Percentiles rank a stretch among this genome's conserved stretches.
phyloP scores from a whole-genome alignment of 2,888 invertebrate species.

The Nephrotoma appendiculata region DNA sequence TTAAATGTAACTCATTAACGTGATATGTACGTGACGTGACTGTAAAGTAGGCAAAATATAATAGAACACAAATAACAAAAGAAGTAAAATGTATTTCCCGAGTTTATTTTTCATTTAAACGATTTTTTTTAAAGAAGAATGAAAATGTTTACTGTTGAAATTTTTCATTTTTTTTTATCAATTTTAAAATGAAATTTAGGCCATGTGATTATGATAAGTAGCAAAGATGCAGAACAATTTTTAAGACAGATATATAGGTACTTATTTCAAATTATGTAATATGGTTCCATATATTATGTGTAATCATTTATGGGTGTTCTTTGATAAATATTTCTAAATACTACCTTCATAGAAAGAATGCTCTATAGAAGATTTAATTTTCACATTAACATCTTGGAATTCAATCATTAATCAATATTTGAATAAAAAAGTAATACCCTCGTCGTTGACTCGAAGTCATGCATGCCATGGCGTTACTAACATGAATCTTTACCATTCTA shows the following conservation, averaged over 20 bases:
- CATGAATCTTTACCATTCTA: too few relatives aligned
- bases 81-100: background rate
- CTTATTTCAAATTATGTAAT: background rate
- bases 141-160: background rate
- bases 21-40: background rate
- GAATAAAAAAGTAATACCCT: too few relatives aligned
- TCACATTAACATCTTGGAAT: too few relatives aligned
- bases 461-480: too few relatives aligned
- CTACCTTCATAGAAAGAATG: too few relatives aligned
- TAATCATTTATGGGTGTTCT: background rate
- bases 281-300: background rate
- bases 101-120: background rate
- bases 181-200: background rate
- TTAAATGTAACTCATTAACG: background rate
- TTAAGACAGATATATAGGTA: background rate
- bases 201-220: background rate
- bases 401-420: too few relatives aligned
- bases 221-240: background rate
- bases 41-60: background rate
- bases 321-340: too few relatives aligned
- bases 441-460: too few relatives aligned
- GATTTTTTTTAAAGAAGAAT: background rate
- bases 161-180: background rate
- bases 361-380: too few relatives aligned
- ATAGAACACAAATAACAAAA: background rate